A percentile compares a stretch with the other conserved stretches of the same genome.
Evolutionary conservation across 2,888 invertebrate species (phyloP).

Genomic region (Palloptera scutellata): DNA sequence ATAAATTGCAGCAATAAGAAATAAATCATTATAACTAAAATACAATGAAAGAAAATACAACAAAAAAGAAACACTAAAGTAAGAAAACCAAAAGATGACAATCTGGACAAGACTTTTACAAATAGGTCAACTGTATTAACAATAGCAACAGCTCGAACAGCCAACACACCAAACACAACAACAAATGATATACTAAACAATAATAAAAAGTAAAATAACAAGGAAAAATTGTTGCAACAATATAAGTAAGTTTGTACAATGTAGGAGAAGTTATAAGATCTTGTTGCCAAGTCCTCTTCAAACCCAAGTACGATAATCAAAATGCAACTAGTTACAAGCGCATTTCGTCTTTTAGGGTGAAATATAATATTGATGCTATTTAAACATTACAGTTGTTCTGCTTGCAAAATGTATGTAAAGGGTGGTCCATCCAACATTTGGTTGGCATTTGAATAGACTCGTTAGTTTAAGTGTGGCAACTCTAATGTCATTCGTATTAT

Average conservation of each 20-base stretch:
- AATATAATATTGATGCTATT: too few relatives aligned
- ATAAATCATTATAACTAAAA: background rate
- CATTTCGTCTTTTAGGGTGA: too few relatives aligned
- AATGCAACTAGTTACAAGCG: too few relatives aligned
- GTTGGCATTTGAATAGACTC: too few relatives aligned
- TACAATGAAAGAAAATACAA: background rate
- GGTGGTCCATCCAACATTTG: too few relatives aligned
- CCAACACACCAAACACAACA: conserved; percentile 9
- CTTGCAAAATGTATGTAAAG: too few relatives aligned
- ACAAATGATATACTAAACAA: background rate
- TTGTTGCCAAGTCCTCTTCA: too few relatives aligned
- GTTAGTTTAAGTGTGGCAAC: too few relatives aligned
- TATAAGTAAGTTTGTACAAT: background rate
- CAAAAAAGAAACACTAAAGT: conserved; percentile 11
- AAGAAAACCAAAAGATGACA: conserved; percentile 23
- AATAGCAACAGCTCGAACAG: background rate
- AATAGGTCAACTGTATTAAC: conserved; percentile 32
- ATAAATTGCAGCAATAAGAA: conserved; percentile 2
- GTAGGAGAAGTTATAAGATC: background rate
- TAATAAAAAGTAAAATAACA: background rate
- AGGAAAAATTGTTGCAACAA: background rate
- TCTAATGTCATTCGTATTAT: too few relatives aligned
- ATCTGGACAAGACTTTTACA: conserved; percentile 30
- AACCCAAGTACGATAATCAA: too few relatives aligned
- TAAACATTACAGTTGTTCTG: too few relatives aligned